A percentile compares a stretch with the other conserved stretches of the same genome.
These are phyloP conservation scores for Myotis vivesi DNA, from an alignment of 2,797 vertebrate species.

Conservation along the genomic window DNA sequence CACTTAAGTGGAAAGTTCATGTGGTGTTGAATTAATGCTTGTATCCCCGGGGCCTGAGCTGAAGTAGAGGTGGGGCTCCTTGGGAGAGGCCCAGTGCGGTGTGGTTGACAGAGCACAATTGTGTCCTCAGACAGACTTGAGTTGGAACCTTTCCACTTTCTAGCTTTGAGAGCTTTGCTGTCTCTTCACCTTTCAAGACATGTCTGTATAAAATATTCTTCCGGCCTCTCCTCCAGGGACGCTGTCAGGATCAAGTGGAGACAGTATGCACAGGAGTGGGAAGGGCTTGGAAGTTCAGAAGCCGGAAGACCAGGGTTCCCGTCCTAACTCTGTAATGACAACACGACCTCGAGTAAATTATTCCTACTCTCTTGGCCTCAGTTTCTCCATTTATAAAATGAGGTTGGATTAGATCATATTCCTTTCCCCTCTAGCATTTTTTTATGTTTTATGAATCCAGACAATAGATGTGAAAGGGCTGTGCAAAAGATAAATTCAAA, in stretches of 20 bases:
- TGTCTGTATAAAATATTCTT: not conserved
- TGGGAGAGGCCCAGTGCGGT: not conserved
- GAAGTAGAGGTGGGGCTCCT: not conserved
- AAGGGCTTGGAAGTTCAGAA: not conserved
- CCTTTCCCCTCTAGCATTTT: not conserved
- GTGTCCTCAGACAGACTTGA: not conserved
- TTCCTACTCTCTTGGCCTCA: not conserved
- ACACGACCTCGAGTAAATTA: not conserved
- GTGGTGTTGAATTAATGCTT: not conserved
- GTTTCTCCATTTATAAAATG: not conserved
- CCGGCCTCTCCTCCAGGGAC: not conserved
- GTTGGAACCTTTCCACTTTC: not conserved
- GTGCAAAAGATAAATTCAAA: not conserved
- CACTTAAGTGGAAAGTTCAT: not conserved
- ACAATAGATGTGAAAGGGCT: not conserved
- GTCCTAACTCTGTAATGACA: not conserved
- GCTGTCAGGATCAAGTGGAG: not conserved
- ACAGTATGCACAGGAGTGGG: not conserved
- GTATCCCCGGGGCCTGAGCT: not conserved
- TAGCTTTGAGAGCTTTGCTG: not conserved
- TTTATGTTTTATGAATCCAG: not conserved
- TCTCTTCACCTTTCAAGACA: not conserved
- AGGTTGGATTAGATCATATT: not conserved
- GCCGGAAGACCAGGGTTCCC: not conserved
- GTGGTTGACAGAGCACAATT: not conserved